Evolutionary conservation across 1,140 invertebrate species (phyloP).

Genomic region (Metopolophium dirhodum): DNA sequence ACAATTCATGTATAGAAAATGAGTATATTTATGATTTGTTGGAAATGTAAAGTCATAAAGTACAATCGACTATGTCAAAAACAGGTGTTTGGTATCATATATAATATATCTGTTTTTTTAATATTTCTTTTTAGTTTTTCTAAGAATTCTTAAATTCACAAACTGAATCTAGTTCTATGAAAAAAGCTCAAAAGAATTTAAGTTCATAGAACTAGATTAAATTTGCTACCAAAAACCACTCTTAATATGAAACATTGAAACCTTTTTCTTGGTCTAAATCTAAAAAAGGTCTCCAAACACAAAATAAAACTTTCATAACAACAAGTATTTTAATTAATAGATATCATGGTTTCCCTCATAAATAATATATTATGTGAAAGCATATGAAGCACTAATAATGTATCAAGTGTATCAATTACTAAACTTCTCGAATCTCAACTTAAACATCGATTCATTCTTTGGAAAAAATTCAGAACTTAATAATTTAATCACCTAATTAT

Average conservation of each 20-base stretch:
- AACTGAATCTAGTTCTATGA: too few species aligned
- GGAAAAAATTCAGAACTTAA: neutral
- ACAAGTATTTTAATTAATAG: neutral
- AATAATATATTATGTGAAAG: neutral
- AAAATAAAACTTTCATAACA: neutral
- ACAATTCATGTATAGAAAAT: neutral
- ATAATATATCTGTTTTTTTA: neutral
- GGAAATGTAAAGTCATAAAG: neutral
- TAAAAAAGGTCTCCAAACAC: neutral
- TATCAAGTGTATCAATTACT: neutral
- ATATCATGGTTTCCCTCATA: neutral
- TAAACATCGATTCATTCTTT: neutral
- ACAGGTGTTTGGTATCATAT: neutral
- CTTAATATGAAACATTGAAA: neutral
- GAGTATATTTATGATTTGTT: neutral
- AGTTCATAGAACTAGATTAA: too few species aligned
- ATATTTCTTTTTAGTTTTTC: neutral
- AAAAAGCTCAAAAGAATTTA: too few species aligned
- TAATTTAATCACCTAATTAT: neutral
- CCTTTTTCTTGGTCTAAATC: neutral
- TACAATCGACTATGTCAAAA: neutral
- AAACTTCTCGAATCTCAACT: neutral
- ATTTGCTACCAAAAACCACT: neutral
- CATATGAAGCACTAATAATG: neutral
- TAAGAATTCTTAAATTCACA: neutral